Conservation (phyloP, 1,140 invertebrate species). For the Trichomalopsis sarcophagae region DNA sequence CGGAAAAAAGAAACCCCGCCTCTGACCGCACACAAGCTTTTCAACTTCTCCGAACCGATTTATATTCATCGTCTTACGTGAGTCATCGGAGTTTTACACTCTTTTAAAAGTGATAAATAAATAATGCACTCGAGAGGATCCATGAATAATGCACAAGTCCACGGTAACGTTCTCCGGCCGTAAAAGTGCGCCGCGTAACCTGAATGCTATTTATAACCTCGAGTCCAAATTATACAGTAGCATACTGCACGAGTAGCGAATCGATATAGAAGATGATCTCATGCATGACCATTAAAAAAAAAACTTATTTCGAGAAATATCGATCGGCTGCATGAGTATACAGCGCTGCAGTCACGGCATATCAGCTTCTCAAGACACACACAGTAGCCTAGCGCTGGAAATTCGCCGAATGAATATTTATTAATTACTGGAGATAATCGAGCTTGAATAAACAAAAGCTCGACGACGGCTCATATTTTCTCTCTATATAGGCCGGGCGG, state of each 20-base stretch:
- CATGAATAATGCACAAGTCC: neutral
- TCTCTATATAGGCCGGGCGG: neutral
- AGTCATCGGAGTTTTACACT: neutral
- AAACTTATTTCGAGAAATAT: slow-evolving; percentile 21
- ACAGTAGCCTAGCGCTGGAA: neutral
- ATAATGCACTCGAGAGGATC: neutral
- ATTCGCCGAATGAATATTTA: neutral
- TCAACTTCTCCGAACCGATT: no score
- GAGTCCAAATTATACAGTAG: neutral
- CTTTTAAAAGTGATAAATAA: neutral
- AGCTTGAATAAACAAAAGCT: slow-evolving; percentile 1
- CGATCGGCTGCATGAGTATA: neutral
- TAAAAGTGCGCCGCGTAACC: neutral
- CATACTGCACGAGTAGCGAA: neutral
- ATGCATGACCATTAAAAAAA: slow-evolving; percentile 16
- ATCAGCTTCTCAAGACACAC: neutral
- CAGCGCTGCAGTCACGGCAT: neutral
- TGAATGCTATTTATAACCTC: slow-evolving; percentile 11
- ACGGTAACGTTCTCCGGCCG: neutral
- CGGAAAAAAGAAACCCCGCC: no score
- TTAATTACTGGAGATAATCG: neutral
- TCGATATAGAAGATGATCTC: slow-evolving; percentile 14
- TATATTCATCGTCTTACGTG: neutral
- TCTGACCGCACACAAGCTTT: no score
- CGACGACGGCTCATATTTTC: slow-evolving; percentile 6